These are phyloP conservation scores for Fulica atra DNA, from an alignment of 2,113 vertebrate species.

Conservation along the genomic window DNA sequence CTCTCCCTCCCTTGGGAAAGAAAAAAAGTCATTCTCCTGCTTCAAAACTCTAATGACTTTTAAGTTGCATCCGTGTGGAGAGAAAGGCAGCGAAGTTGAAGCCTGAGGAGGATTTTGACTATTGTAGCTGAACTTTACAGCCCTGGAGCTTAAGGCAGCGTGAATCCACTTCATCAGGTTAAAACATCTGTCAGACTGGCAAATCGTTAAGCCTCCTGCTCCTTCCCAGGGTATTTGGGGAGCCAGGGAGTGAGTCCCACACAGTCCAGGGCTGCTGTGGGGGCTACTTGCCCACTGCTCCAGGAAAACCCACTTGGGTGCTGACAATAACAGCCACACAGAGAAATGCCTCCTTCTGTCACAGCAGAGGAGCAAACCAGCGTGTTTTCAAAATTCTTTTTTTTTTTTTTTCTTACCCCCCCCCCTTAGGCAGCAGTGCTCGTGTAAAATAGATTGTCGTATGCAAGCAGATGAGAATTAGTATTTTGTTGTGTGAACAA, in stretches of 20 bases:
- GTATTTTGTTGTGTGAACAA: background rate
- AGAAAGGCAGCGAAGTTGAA: constrained; percentile 20
- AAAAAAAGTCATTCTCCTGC: background rate
- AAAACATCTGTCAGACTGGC: constrained; percentile 55
- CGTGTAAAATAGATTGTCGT: background rate
- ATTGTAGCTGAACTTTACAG: constrained; percentile 38
- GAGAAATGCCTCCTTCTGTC: constrained; percentile 4
- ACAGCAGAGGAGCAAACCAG: background rate
- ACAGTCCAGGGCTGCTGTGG: background rate
- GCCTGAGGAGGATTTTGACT: background rate
- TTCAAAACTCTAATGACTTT: background rate
- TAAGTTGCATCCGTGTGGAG: background rate
- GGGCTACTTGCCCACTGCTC: background rate
- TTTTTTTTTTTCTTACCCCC: background rate
- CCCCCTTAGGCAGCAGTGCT: background rate
- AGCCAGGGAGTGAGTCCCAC: background rate
- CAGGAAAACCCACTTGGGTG: background rate
- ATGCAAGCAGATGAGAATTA: background rate
- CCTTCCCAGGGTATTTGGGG: background rate
- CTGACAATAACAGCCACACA: background rate
- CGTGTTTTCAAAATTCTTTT: background rate
- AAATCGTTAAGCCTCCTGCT: constrained; percentile 33
- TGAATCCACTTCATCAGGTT: constrained; percentile 41
- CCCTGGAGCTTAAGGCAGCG: constrained; percentile 6
- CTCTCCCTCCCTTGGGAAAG: background rate